Evolutionary conservation across 2,113 vertebrate species (phyloP).

Genomic region (Cephalophus harveyi): DNA sequence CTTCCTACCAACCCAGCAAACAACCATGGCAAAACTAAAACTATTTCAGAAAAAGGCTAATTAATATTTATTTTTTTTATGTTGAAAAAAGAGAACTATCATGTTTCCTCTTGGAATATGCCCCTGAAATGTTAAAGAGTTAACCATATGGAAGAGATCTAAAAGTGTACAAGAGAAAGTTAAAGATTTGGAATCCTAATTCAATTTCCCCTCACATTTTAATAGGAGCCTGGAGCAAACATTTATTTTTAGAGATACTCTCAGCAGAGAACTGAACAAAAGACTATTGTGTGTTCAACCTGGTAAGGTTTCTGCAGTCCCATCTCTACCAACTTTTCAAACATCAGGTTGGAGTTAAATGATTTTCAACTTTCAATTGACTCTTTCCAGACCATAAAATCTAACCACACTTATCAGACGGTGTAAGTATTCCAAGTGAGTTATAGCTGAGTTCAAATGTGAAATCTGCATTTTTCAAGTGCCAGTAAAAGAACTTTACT

Average conservation of each 20-base stretch:
- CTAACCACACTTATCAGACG: slow-evolving; percentile 18
- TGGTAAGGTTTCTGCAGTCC: neutral
- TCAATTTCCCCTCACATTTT: slow-evolving; percentile 71
- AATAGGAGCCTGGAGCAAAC: slow-evolving; percentile 58
- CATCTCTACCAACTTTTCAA: neutral
- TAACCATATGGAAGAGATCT: slow-evolving; percentile 76
- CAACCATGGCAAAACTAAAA: neutral
- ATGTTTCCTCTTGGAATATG: slow-evolving; percentile 53
- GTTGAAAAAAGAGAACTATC: slow-evolving; percentile 56
- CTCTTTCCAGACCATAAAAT: slow-evolving; percentile 54
- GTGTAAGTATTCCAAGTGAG: neutral
- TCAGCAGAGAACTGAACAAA: slow-evolving; percentile 34
- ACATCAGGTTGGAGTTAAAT: slow-evolving; percentile 55
- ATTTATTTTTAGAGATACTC: slow-evolving; percentile 59
- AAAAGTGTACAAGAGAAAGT: slow-evolving; percentile 48
- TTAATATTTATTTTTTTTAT: slow-evolving; percentile 60
- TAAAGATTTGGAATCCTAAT: slow-evolving; percentile 66
- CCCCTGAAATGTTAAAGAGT: slow-evolving; percentile 43
- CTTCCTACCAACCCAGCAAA: neutral
- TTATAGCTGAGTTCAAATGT: slow-evolving; percentile 33
- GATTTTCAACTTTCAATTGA: slow-evolving; percentile 36
- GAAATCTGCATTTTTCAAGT: slow-evolving; percentile 35
- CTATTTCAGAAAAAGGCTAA: slow-evolving; percentile 17
- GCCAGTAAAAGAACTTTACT: slow-evolving; percentile 19
- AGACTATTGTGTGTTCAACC: slow-evolving; percentile 21